A percentile compares a stretch with the other conserved stretches of the same genome.
These are phyloP conservation scores for Cynaeus angustus DNA, from an alignment of 2,888 invertebrate genomes.

Conservation along the genomic window DNA sequence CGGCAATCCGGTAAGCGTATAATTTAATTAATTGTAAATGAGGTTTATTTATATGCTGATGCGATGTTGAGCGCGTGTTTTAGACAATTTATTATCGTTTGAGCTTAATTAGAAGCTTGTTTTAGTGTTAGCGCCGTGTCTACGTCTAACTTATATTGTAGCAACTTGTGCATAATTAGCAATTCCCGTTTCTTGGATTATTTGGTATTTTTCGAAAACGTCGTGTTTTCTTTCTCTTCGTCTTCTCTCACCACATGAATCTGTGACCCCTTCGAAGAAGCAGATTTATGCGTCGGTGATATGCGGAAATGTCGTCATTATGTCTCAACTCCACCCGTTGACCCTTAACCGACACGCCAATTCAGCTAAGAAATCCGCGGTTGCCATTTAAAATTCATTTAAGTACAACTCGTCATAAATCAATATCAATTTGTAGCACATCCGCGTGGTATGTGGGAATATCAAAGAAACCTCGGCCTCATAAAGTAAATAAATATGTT, in stretches of 20 bases:
- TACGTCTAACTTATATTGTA: constrained; percentile 1
- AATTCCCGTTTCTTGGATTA: background rate
- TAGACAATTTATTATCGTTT: constrained; percentile 49
- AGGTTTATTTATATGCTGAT: constrained; percentile 29
- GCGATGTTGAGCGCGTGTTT: constrained; percentile 50
- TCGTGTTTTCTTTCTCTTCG: background rate
- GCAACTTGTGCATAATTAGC: background rate
- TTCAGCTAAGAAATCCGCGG: constrained; percentile 47
- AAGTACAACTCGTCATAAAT: constrained; percentile 58
- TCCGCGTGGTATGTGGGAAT: constrained; percentile 64
- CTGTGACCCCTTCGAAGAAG: constrained; percentile 40
- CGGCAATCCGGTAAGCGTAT: constrained; percentile 18
- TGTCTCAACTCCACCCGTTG: constrained; percentile 50
- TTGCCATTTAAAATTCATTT: constrained; percentile 55
- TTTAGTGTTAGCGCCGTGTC: constrained; percentile 41
- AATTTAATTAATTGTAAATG: constrained; percentile 37
- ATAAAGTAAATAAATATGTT: constrained; percentile 63
- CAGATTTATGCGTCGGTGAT: constrained; percentile 50
- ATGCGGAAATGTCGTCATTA: constrained; percentile 53
- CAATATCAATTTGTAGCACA: constrained; percentile 65
- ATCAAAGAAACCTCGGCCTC: constrained; percentile 62
- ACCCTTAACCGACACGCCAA: constrained; percentile 51
- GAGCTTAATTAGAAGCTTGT: constrained; percentile 52
- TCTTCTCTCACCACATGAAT: background rate
- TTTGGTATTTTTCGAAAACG: background rate